Base-by-base conservation (phyloP, 2,888 invertebrate species). In the Drosophila flavopinicola region DNA sequence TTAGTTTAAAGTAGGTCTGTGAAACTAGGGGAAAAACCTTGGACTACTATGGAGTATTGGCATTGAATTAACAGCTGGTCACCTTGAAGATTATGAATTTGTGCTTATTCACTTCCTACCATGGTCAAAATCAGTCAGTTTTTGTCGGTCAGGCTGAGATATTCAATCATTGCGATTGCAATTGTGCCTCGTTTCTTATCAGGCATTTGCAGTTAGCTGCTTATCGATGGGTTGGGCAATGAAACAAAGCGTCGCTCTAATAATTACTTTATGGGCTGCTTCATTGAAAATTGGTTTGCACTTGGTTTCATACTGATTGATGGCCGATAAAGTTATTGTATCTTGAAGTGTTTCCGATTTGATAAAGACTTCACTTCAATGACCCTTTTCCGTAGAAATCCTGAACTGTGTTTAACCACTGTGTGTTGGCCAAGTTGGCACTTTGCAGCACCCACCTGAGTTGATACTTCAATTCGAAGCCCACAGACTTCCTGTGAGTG, bases 401-500 rank as follows among this genome's bases (percentile, higher is more conserved):
- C 47, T 66, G 30, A 15, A 3, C n/a, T 33, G 39, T 54, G 13
- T 45, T 45, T 64, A 39, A 63, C 63, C 63, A 68, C 56, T 15
- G 49, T 38, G 39, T 33, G 39, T 56, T 29, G 35, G 66, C 57
- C 17, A 29, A 29, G 44, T 44, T 52, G 57, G 56, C 75, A 56
- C 49, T 73, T 60, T 66, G 70, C 60, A 61, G 74, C 73, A 71
- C 74, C 74, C 74, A 74, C 74, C 76, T 74, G 74, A 66, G 71
- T 32, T 58, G 66, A 44, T 56, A 70, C 71, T 73, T 57, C 59
- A 75, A 60, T 57, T 57, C 66, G 53, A 57, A 53, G 77, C 80
- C 80, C 80, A 80, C 80, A 41, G 67, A 85, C 80, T 80, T 80
- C 86, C 80, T 80, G 80, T 86, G 60, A 61, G 61, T 61, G 74